Conservation (phyloP, 2,113 vertebrate species). For the Grammomys surdaster region DNA sequence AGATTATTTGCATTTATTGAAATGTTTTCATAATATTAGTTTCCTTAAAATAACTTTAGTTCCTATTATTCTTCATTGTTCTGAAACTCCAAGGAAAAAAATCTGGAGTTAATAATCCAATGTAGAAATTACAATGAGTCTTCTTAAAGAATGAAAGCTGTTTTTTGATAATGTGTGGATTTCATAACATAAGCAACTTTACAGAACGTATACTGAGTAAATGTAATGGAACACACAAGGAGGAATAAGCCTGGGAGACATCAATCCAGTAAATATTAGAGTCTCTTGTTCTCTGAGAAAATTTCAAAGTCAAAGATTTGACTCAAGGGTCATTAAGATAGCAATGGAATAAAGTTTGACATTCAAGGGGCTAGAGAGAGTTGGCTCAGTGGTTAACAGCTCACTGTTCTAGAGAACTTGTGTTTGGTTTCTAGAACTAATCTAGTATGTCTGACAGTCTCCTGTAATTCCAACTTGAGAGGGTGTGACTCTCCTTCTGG, state of each 20-base stretch:
- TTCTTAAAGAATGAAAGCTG: background rate
- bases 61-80: background rate
- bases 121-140: background rate
- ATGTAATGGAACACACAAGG: background rate
- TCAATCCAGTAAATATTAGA: background rate
- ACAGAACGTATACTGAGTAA: background rate
- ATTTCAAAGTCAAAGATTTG: background rate
- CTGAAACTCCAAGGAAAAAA: background rate
- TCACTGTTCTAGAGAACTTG: no score
- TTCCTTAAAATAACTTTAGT: conserved; percentile 8
- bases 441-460: no score
- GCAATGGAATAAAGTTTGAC: background rate
- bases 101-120: background rate
- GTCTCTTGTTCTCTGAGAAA: background rate
- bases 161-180: background rate
- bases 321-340: background rate
- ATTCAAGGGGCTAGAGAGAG: background rate
- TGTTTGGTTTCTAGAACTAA: background rate
- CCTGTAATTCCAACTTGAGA: background rate
- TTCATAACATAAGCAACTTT: background rate
- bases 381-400: background rate
- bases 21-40: background rate
- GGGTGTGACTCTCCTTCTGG: background rate
- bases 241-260: background rate
- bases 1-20: conserved; percentile 34